phyloP scores from a whole-genome alignment of 1,140 invertebrate genomes.

The Brachionus angularis region DNA sequence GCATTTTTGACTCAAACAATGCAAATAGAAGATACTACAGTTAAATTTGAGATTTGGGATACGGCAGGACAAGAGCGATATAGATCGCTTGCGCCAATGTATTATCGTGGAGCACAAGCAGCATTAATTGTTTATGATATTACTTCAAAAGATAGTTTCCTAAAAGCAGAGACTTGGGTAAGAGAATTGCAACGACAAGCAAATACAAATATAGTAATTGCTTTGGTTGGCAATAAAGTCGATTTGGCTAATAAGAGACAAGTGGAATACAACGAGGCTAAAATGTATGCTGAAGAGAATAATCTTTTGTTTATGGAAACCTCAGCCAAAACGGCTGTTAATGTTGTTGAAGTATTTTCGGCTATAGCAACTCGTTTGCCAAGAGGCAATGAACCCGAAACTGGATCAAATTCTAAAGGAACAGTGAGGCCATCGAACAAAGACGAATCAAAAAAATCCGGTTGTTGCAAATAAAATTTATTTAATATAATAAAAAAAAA shows the following conservation, averaged over 20 bases:
- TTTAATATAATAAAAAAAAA: no score
- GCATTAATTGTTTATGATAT: conserved; percentile 85
- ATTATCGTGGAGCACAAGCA: conserved; percentile 88
- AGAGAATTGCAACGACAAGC: conserved; percentile 96
- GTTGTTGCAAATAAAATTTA: no score
- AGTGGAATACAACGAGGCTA: conserved; percentile 44
- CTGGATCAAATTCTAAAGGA: no score
- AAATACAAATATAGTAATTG: conserved; percentile 98
- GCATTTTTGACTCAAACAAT: conserved; percentile 60
- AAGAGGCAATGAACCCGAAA: no score
- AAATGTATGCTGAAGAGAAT: conserved; percentile 45
- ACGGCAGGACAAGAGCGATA: conserved; percentile 87
- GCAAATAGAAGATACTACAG: conserved; percentile 53
- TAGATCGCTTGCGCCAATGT: conserved; percentile 84
- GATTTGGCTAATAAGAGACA: conserved; percentile 44
- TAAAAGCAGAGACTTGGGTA: conserved; percentile 97
- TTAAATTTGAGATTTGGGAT: conserved; percentile 67
- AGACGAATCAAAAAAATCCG: no score
- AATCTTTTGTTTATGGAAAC: conserved; percentile 45
- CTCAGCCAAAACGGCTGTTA: conserved; percentile 45
- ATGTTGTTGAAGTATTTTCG: conserved; percentile 45
- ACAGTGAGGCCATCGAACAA: no score
- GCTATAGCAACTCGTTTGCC: conserved; percentile 43
- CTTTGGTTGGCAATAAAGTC: conserved; percentile 70
- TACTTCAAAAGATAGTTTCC: conserved; percentile 93